phyloP scores from a whole-genome alignment of 2,888 invertebrate genomes.

The Tipula helvola region DNA sequence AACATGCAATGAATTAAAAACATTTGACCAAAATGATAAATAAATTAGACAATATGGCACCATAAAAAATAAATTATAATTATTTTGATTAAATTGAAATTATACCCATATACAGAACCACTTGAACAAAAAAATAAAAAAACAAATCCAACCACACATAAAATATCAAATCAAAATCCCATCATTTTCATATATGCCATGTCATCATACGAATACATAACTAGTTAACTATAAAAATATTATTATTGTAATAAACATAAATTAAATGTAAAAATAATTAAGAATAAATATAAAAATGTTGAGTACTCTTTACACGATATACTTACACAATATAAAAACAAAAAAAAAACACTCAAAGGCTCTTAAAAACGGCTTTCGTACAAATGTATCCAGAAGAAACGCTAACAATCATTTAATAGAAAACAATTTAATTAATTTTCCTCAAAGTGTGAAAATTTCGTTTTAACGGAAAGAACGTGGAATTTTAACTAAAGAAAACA shows the following conservation, averaged over 20 bases:
- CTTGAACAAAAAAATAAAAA: neutral
- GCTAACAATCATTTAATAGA: neutral
- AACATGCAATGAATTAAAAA: too few relatives aligned
- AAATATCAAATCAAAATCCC: neutral
- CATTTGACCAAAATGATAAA: too few relatives aligned
- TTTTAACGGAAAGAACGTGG: neutral
- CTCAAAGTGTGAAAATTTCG: neutral
- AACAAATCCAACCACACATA: neutral
- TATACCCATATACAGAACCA: neutral
- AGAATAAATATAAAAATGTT: neutral
- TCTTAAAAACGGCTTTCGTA: neutral
- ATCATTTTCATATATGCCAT: neutral
- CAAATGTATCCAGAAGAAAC: neutral
- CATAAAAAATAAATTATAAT: too few relatives aligned
- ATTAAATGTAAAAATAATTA: neutral
- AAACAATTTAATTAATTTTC: neutral
- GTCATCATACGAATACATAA: neutral
- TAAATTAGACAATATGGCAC: too few relatives aligned
- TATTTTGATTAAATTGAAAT: too few relatives aligned
- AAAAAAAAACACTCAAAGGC: neutral
- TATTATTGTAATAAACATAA: neutral
- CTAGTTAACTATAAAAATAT: neutral
- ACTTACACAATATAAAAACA: neutral
- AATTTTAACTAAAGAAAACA: neutral
- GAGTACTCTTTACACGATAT: neutral